Base-by-base conservation (phyloP, 2,888 invertebrate genomes). In the Euclidia mi region DNA sequence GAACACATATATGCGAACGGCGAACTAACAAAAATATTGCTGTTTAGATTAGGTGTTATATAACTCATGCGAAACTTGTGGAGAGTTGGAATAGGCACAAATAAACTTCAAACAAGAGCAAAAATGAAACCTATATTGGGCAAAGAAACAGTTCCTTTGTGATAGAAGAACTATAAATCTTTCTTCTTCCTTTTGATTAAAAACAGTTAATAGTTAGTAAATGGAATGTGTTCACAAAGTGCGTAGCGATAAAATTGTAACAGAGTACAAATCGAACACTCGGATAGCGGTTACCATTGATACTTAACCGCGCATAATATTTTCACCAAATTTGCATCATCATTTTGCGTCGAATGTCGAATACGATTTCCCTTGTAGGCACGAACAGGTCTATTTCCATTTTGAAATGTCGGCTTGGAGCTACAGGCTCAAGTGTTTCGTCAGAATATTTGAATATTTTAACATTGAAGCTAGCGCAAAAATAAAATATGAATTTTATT, bases 381-480 rank as follows among this genome's bases (percentile, higher is more conserved):
- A 84, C 79, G 85, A 87, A 83, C 82, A 79, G 82, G 84, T 89
- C 85, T 87, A 90, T 91, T 91, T 91, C 86, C 89, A 91, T 91
- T 90, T 86, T 84, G 84, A 87, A 90, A 91, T 90, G 87, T 90
- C 89, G 87, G 85, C 78, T 79, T 77, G 81, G 78, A 84, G 85
- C 87, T 85, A 76, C 75, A 80, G 85, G 84, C 87, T 89, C 90
- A 88, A 90, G 89, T 88, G 87, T 83, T 84, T 87, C 79, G 85
- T 83, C 87, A 83, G 91, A 91, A 91, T 90, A 92, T 92, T 89
- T 92, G 89, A 92, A 92, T 92, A 92, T 87, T 88, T 90, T 87
- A 90, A 82, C 87, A 84, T 85, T 72, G 78, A 83, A 79, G 77
- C 85, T 79, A 75, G 81, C 79, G 81, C 75, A 80, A 79, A 86